Evolutionary conservation across 2,113 vertebrate species (phyloP).

Genomic region (Brachirus orientalis): DNA sequence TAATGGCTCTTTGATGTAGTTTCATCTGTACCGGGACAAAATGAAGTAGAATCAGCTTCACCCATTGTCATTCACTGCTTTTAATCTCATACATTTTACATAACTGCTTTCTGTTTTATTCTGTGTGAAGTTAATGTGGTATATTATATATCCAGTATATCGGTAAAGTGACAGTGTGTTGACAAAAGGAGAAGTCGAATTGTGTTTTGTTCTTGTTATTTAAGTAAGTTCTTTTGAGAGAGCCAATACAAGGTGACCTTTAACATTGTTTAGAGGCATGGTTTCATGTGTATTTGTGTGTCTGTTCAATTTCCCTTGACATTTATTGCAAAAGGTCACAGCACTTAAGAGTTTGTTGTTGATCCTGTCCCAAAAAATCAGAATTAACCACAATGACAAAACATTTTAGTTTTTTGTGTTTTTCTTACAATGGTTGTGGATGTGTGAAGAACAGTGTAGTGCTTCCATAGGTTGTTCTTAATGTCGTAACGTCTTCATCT

Average conservation of each 20-base stretch:
- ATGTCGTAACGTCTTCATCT: too few species aligned
- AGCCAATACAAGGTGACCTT: slow-evolving; percentile 38
- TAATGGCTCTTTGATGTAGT: slow-evolving; percentile 16
- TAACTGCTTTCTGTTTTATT: neutral
- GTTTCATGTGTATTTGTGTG: slow-evolving; percentile 12
- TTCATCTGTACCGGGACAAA: neutral
- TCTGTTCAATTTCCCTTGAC: slow-evolving; percentile 51
- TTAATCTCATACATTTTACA: neutral
- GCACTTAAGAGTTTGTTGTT: slow-evolving; percentile 50
- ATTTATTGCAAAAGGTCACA: slow-evolving; percentile 66
- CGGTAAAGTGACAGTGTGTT: neutral
- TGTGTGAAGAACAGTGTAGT: too few species aligned
- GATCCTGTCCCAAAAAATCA: slow-evolving; percentile 32
- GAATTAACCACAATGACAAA: slow-evolving; percentile 15
- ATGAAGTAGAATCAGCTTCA: slow-evolving; percentile 4
- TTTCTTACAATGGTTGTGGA: too few species aligned
- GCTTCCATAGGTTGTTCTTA: too few species aligned
- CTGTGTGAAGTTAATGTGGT: too few species aligned
- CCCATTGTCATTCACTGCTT: slow-evolving; percentile 10
- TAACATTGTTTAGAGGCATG: slow-evolving; percentile 36
- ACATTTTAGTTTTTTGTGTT: neutral
- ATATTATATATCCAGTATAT: too few species aligned
- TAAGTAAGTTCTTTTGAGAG: slow-evolving; percentile 37
- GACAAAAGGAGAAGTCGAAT: neutral
- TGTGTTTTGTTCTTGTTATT: too few species aligned